Evolutionary conservation across 2,113 vertebrate genomes (phyloP).

Genomic region (Rhea pennata): DNA sequence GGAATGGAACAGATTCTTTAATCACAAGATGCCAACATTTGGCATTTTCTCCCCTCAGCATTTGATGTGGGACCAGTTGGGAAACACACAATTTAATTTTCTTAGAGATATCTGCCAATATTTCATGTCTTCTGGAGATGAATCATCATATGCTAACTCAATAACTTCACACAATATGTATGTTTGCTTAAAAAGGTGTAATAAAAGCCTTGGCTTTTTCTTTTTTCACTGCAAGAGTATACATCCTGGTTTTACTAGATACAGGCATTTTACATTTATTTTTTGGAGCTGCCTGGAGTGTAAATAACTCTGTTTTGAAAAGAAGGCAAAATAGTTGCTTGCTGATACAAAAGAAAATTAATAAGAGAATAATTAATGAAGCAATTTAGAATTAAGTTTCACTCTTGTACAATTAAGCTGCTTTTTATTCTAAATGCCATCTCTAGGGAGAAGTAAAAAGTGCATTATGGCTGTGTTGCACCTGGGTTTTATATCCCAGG

Average conservation of each 20-base stretch:
- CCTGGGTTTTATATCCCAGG: not conserved
- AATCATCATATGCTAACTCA: constrained; percentile 21
- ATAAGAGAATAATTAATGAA: not conserved
- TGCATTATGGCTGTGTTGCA: not conserved
- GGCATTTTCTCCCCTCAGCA: not conserved
- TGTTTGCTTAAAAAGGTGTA: constrained; percentile 66
- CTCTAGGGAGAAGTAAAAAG: not conserved
- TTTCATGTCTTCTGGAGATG: constrained; percentile 19
- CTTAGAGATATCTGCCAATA: not conserved
- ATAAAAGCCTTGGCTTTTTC: constrained; percentile 66
- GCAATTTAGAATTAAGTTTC: not conserved
- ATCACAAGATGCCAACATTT: constrained; percentile 1
- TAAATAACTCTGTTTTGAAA: not conserved
- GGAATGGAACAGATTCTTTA: not conserved
- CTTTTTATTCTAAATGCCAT: not conserved
- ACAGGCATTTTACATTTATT: not conserved
- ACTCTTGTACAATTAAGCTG: not conserved
- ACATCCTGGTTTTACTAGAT: not conserved
- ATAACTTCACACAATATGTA: constrained; percentile 50
- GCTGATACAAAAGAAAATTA: not conserved
- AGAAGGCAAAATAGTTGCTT: not conserved
- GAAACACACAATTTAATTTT: not conserved
- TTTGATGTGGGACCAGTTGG: not conserved
- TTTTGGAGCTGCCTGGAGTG: not conserved
- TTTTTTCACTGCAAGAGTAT: not conserved